Base-by-base conservation (phyloP, 2,888 invertebrate species). In the Antheraea yamamai region DNA sequence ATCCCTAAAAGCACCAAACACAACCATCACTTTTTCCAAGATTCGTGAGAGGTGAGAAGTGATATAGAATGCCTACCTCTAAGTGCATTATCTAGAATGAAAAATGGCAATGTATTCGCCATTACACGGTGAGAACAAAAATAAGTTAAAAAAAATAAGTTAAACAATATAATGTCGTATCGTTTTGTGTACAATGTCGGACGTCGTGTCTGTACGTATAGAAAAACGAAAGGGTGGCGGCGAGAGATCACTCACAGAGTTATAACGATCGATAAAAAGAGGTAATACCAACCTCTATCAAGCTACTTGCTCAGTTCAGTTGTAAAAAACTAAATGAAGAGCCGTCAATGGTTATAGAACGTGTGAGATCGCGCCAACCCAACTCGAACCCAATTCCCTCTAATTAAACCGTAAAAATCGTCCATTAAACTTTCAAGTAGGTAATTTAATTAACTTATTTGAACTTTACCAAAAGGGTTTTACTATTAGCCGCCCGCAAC, bases 391-490 rank as follows among this genome's bases (percentile, higher is more conserved):
- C 64, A 66, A 12, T 16, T 66, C 6, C 30, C 16, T 26, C 30
- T 66, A 66, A 66, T 66, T 66, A 30, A 30, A 66, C 4, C 64
- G 64, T 66, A 66, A 16, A 66, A 66, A 66, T 66, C 16, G 26
- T 4, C 14, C 26, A 66, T 66, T 26, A 4, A 66, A 30, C 16
- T 66, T 66, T 66, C 30, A 66, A 66, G 30, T 26, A 66, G 26
- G 14, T 66, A 66, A 61, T 61, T 61, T 12, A 61, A 12, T 61
- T 61, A 61, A 8, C 61, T 61, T 20, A 12, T 23, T 10, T 8
- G 23, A 8, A 61, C 10, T 61, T 61, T 61, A 4, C 3, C 12
- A 23, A 23, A n/a, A n/a, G 61, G n/a, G 23, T 23, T 61, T 61
- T 58, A n/a, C 8, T 47, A 47, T 10, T 12, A 12, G 12, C 47